Conservation (phyloP, 2,113 vertebrate genomes). For the Channa argus region DNA sequence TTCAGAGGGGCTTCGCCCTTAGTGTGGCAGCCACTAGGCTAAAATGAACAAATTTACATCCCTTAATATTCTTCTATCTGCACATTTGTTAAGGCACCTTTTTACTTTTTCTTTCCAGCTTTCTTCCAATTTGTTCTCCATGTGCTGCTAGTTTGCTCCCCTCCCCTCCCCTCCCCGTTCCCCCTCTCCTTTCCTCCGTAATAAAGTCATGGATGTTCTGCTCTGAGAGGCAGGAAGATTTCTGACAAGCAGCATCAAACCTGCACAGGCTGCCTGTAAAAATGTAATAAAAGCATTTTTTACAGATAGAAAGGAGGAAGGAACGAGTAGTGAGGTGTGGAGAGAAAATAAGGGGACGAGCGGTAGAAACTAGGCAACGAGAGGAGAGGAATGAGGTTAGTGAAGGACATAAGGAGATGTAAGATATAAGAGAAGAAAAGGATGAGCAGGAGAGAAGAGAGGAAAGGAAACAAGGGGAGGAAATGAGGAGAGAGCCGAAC, state of each 20-base stretch:
- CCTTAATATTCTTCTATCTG: no score
- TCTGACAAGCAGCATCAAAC: slow-evolving; percentile 46
- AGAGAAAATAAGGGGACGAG: no score
- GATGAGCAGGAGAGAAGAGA: no score
- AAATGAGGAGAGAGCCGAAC: slow-evolving; percentile 13
- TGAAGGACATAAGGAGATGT: background rate
- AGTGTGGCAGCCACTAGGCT: no score
- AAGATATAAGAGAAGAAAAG: background rate
- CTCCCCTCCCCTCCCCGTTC: no score
- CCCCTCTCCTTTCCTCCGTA: background rate
- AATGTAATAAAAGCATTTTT: slow-evolving; percentile 10
- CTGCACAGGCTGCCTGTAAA: slow-evolving; percentile 26
- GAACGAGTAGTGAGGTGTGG: no score
- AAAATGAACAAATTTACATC: no score
- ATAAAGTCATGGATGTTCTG: slow-evolving; percentile 34
- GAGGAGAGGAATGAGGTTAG: no score
- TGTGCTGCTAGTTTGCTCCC: background rate
- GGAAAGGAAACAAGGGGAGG: background rate
- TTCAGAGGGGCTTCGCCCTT: no score
- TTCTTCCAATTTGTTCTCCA: background rate
- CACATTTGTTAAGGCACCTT: no score
- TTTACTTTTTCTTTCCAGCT: background rate
- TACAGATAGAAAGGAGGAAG: no score
- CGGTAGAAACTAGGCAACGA: no score
- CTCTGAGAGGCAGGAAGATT: slow-evolving; percentile 14